phyloP scores from a whole-genome alignment of 2,113 vertebrate species.

The Rynchops niger region DNA sequence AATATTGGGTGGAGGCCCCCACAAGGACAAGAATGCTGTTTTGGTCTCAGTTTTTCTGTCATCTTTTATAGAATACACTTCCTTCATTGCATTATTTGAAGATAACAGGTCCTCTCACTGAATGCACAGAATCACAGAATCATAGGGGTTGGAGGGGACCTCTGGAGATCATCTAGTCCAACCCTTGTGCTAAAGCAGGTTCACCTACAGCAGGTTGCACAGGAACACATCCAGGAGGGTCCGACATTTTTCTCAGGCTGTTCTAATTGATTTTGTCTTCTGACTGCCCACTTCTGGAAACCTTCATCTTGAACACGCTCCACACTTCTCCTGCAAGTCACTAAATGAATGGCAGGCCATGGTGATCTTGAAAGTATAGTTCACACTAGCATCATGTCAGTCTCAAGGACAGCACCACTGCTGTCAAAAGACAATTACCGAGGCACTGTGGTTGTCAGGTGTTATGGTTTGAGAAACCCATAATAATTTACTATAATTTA shows the following conservation, averaged over 20 bases:
- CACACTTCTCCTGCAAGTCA: neutral
- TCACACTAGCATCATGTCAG: neutral
- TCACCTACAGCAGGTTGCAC: no score
- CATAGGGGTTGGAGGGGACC: no score
- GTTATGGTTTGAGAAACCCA: neutral
- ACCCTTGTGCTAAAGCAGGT: no score
- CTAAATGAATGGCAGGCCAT: neutral
- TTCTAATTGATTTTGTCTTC: neutral
- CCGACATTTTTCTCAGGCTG: neutral
- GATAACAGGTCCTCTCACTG: neutral
- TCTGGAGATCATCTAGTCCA: no score
- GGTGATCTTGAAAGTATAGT: neutral
- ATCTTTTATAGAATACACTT: rapidly evolving
- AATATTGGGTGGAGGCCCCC: no score
- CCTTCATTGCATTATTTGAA: neutral
- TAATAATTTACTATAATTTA: neutral
- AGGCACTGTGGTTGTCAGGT: neutral
- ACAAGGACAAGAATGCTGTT: neutral
- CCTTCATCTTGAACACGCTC: neutral
- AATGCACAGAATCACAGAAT: neutral
- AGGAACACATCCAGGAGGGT: no score
- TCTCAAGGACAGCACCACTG: neutral
- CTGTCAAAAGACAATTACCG: neutral
- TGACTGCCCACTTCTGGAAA: neutral
- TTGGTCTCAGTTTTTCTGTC: neutral